These are phyloP conservation scores for Stegodyphus dumicola DNA, from an alignment of 1,140 invertebrate genomes.

Conservation along the genomic window DNA sequence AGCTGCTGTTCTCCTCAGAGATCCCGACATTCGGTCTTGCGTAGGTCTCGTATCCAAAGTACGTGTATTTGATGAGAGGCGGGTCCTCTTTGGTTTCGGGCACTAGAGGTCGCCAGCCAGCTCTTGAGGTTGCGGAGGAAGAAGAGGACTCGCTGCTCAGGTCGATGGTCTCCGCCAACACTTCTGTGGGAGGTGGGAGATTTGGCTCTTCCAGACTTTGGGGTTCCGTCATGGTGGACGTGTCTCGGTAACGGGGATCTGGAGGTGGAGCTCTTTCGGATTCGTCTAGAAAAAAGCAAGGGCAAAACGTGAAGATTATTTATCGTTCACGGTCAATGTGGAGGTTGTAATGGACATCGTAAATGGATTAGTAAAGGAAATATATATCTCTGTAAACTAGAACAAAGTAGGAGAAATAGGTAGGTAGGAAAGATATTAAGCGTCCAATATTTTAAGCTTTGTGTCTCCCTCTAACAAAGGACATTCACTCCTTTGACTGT, in stretches of 20 bases:
- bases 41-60: slow-evolving; percentile 60
- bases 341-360: too few relatives aligned
- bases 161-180: slow-evolving; percentile 52
- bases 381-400: too few relatives aligned
- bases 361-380: too few relatives aligned
- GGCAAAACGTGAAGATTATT: too few relatives aligned
- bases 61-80: slow-evolving; percentile 48
- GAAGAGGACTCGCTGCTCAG: slow-evolving; percentile 53
- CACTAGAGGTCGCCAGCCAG: slow-evolving; percentile 36
- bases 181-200: slow-evolving; percentile 16
- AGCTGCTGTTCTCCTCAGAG: neutral
- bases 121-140: slow-evolving; percentile 16
- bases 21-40: neutral
- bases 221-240: slow-evolving; percentile 1
- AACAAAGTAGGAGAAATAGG: too few relatives aligned
- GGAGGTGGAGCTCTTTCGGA: neutral
- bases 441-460: too few relatives aligned
- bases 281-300: neutral
- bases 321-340: too few relatives aligned
- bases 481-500: too few relatives aligned
- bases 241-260: neutral
- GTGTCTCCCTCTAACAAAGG: too few relatives aligned
- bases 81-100: slow-evolving; percentile 5
- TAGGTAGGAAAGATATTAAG: too few relatives aligned
- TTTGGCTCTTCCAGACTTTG: neutral